phyloP scores from a whole-genome alignment of 2,113 vertebrate species.

The Onychorhynchus coronatus region DNA sequence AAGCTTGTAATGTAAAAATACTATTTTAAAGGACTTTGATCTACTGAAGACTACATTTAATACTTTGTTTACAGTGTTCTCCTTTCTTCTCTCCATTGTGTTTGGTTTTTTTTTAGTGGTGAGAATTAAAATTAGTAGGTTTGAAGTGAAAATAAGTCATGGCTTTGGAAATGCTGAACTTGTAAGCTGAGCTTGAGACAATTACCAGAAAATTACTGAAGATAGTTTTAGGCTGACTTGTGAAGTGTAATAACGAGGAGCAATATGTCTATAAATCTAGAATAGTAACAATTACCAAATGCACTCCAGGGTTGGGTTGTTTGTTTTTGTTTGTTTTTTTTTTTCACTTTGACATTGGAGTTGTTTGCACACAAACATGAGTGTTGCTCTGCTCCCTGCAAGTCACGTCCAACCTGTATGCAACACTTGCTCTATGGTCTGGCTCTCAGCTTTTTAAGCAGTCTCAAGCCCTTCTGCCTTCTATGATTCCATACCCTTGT shows the following conservation, averaged over 20 bases:
- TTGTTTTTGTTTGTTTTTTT: background rate
- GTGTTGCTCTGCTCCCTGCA: background rate
- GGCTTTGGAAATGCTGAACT: background rate
- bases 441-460: background rate
- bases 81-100: background rate
- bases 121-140: background rate
- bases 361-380: background rate
- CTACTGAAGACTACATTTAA: background rate
- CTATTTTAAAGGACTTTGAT: background rate
- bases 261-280: background rate
- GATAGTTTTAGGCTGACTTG: background rate
- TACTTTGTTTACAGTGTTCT: background rate
- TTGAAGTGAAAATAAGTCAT: background rate
- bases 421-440: background rate
- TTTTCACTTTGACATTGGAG: background rate
- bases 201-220: background rate
- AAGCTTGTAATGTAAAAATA: background rate
- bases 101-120: background rate
- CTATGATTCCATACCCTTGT: background rate
- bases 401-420: background rate
- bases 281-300: background rate
- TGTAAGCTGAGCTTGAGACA: background rate
- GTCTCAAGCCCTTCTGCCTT: background rate
- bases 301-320: background rate
- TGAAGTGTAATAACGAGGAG: background rate